A percentile compares a stretch with the other conserved stretches of the same genome.
Conservation (phyloP, 2,888 invertebrate genomes). For the Brachypterus glaber region DNA sequence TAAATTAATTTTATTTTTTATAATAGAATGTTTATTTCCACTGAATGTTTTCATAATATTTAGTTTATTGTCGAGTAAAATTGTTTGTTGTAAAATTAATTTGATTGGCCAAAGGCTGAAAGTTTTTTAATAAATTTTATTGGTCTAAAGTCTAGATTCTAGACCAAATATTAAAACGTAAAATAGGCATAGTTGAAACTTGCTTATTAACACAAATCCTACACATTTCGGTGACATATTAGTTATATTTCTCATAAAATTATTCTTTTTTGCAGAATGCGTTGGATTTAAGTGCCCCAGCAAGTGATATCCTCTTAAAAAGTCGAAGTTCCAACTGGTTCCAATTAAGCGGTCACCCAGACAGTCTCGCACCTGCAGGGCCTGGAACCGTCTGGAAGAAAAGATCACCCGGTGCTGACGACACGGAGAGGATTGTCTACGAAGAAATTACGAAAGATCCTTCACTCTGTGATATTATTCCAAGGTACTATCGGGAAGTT, state of each 20-base stretch:
- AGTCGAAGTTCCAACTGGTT: conserved; percentile 69
- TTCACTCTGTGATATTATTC: conserved; percentile 62
- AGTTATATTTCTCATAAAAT: conserved; percentile 6
- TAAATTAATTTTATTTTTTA: too few relatives aligned
- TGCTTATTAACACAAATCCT: too few relatives aligned
- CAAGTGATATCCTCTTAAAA: conserved; percentile 74
- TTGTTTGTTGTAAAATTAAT: too few relatives aligned
- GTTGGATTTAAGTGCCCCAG: conserved; percentile 81
- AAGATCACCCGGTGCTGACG: conserved; percentile 58
- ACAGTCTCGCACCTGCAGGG: conserved; percentile 85
- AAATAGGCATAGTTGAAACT: too few relatives aligned
- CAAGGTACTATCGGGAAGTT: conserved; percentile 75
- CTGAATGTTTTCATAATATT: too few relatives aligned
- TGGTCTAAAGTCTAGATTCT: too few relatives aligned
- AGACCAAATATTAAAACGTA: too few relatives aligned
- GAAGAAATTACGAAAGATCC: conserved; percentile 69
- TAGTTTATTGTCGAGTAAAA: too few relatives aligned
- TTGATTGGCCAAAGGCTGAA: too few relatives aligned
- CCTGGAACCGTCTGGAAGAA: conserved; percentile 92
- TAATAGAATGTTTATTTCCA: too few relatives aligned
- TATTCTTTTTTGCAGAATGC: conserved; percentile 65
- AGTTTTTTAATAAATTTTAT: too few relatives aligned
- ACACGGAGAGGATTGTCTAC: conserved; percentile 69
- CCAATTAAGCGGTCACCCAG: conserved; percentile 87
- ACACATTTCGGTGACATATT: too few relatives aligned